Base-by-base conservation (phyloP, 2,888 invertebrate genomes). In the Orthosia gothica region DNA sequence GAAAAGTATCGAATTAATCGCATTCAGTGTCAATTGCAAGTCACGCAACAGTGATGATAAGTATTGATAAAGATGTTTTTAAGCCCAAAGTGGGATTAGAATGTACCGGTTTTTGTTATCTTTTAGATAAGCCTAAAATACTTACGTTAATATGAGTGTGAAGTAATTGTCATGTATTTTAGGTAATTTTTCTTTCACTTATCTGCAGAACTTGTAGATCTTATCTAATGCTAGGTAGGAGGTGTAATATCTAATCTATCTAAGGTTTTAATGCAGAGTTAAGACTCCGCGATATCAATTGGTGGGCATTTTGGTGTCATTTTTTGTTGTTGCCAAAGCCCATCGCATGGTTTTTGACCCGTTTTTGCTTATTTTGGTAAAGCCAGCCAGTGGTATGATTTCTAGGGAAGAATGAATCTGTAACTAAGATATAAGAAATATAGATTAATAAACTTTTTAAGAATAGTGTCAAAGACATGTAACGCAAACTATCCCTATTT, bases 71-170 rank as follows among this genome's bases (percentile, higher is more conserved):
- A 40, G 20, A 32, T 45, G 5, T 45, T 47, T 74, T 20, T 57
- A 40, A 47, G 15, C 13, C 26, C 5, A 1, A 5, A 49, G 23
- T 26, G 26, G 49, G 16, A 47, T 54, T 40, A 59, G 18, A 65
- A 65, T n/a, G 45, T 13, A 50, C 40, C n/a, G n/a, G n/a, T 49
- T 20, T 49, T 49, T 40, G 5, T 63, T 59, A 76, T 55, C 82
- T 15, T 50, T n/a, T 20, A 74, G 75, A 78, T 81, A 81, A 64
- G 32, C 52, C 2, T 13, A 20, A 47, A 12, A 40, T 40, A 40
- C 40, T 40, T 26, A 15, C 54, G 32, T 23, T 69, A 69, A n/a
- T n/a, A 40, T 23, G 23, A 71, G 74, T 40, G 23, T 23, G 23
- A 71, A 71, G 9, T 74, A 23, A 47, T 45, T 54, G 4, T n/a